These are phyloP conservation scores for Campoletis raptor DNA, from an alignment of 2,888 invertebrate species.

Conservation along the genomic window DNA sequence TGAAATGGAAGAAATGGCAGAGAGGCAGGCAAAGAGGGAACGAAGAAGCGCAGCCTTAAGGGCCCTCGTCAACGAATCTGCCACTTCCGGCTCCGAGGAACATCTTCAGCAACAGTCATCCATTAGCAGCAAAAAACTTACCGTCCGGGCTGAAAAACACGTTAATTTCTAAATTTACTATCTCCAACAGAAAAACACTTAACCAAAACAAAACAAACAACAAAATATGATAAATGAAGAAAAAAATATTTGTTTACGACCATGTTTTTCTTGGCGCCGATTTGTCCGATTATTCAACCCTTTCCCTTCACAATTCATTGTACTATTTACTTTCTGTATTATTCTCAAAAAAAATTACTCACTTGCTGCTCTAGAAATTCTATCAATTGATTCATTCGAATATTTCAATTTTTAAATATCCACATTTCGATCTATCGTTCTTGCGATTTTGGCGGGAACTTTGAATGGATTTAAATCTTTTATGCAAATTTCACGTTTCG, in stretches of 20 bases:
- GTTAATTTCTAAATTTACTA: constrained; percentile 80
- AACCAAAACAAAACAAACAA: no score
- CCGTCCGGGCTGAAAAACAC: constrained; percentile 81
- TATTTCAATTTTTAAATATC: not conserved
- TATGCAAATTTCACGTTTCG: not conserved
- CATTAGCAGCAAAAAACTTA: constrained; percentile 76
- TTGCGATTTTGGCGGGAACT: not conserved
- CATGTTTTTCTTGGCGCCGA: not conserved
- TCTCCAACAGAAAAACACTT: not conserved
- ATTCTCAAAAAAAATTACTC: not conserved
- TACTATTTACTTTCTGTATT: not conserved
- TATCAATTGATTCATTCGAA: not conserved
- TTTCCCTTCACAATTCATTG: not conserved
- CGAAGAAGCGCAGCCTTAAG: constrained; percentile 90
- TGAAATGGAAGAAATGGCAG: constrained; percentile 90
- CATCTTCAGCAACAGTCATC: constrained; percentile 72
- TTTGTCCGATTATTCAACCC: constrained; percentile 14
- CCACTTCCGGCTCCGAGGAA: constrained; percentile 85
- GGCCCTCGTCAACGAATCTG: constrained; percentile 88
- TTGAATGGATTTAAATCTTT: not conserved
- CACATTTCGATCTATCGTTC: not conserved
- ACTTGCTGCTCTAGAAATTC: not conserved
- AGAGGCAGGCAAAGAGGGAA: constrained; percentile 90
- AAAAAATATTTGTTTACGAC: not conserved
- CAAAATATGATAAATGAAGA: not conserved